Conservation (phyloP, 2,888 invertebrate genomes). For the Epiblema foenella region DNA sequence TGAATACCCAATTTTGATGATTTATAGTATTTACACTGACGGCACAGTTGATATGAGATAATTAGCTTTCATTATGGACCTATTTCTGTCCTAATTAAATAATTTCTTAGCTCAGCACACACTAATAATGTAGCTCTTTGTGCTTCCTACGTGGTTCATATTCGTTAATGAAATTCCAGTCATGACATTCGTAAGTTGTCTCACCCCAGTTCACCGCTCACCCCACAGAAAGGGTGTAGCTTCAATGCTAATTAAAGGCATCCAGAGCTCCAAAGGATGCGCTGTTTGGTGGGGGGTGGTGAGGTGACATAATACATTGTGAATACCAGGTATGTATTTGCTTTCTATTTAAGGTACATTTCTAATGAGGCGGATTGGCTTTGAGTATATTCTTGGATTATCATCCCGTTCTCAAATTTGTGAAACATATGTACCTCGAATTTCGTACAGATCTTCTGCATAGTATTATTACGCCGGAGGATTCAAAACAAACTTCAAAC, state of each 20-base stretch:
- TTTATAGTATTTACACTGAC: too few relatives aligned
- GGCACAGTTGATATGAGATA: not conserved
- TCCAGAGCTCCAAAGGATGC: too few relatives aligned
- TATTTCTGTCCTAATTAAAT: not conserved
- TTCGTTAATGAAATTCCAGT: conserved; percentile 23
- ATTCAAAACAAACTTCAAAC: too few relatives aligned
- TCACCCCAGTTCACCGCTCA: not conserved
- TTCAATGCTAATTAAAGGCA: too few relatives aligned
- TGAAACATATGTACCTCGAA: too few relatives aligned
- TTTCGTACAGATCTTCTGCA: too few relatives aligned
- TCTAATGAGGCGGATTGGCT: not conserved
- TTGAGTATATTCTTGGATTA: not conserved
- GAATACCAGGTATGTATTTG: not conserved
- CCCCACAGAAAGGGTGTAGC: too few relatives aligned
- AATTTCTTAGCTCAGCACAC: conserved; percentile 17
- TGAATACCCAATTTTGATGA: not conserved
- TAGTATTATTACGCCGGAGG: too few relatives aligned
- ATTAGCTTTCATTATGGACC: not conserved
- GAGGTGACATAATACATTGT: not conserved
- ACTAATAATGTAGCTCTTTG: conserved; percentile 13
- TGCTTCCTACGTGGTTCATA: conserved; percentile 11
- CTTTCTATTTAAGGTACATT: not conserved
- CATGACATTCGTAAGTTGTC: not conserved
- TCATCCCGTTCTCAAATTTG: too few relatives aligned
- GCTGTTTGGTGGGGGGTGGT: not conserved